A percentile compares a stretch with the other conserved stretches of the same genome.
phyloP scores from a whole-genome alignment of 2,113 vertebrate genomes.

The Mormyrus lacerda region DNA sequence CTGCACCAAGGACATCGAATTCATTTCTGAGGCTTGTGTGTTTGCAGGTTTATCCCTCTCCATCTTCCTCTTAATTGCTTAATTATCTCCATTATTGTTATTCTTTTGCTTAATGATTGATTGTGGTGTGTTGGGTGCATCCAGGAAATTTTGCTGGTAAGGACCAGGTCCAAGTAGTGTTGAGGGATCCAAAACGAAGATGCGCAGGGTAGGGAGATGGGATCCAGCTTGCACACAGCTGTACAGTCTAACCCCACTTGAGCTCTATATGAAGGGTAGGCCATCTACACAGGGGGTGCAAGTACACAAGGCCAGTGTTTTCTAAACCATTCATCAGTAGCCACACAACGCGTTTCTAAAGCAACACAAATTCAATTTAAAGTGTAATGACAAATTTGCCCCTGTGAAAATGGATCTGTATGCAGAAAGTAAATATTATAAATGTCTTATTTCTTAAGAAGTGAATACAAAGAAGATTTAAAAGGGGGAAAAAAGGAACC shows the following conservation, averaged over 20 bases:
- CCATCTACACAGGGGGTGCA: conserved; percentile 13
- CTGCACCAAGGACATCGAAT: not conserved
- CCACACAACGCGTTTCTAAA: not conserved
- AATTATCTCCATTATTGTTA: not conserved
- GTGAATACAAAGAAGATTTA: conserved; percentile 42
- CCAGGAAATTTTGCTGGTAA: not conserved
- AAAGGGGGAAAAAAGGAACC: conserved; percentile 34
- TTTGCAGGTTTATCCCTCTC: not conserved
- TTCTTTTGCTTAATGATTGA: not conserved
- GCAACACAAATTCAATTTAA: not conserved
- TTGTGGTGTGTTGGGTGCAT: not conserved
- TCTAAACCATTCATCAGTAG: not conserved
- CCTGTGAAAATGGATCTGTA: not conserved
- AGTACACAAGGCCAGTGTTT: not conserved
- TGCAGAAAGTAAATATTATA: conserved; percentile 22
- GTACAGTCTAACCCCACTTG: not conserved
- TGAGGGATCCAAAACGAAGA: not conserved
- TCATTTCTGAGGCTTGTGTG: not conserved
- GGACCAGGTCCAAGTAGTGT: not conserved
- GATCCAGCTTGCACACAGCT: not conserved
- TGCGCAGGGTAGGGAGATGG: not conserved
- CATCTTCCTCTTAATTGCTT: not conserved
- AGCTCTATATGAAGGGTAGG: no score
- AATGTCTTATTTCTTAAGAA: conserved; percentile 40
- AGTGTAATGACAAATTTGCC: not conserved